These are phyloP conservation scores for Mus musculus DNA, from an alignment of 2,113 vertebrate genomes.

Conservation along the genomic window GRCm39 chrX:83240001-83240500, in stretches of 20 bases:
- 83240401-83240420: neutral
- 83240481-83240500: neutral
- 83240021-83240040: neutral
- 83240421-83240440: neutral
- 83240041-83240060: neutral
- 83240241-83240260: neutral
- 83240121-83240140: neutral
- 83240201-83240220: neutral
- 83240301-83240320: neutral
- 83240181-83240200: too few species aligned
- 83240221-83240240: neutral
- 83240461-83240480: neutral
- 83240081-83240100: neutral
- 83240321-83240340: neutral
- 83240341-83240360: neutral
- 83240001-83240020: neutral
- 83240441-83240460: neutral
- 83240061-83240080: neutral
- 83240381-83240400: neutral
- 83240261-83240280: neutral
- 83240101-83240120: neutral
- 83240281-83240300: neutral
- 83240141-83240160: too few species aligned
- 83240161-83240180: too few species aligned
- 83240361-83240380: neutral